Evolutionary conservation across 2,888 invertebrate species (phyloP).

Genomic region (Polia nebulosa): DNA sequence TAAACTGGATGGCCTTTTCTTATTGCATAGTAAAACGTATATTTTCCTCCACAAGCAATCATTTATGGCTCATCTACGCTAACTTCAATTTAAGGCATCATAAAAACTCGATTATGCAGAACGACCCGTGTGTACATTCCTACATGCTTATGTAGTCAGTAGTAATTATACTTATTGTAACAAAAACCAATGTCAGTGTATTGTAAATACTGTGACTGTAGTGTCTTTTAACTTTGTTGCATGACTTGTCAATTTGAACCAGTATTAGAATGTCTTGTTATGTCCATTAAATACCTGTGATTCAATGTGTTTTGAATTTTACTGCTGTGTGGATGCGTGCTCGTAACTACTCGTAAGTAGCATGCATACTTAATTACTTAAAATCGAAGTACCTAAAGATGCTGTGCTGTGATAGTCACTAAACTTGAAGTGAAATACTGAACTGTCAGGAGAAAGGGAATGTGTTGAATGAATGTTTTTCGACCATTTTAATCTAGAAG

Average conservation of each 20-base stretch:
- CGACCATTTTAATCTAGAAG: too few relatives aligned
- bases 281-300: slow-evolving; percentile 6
- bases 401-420: too few relatives aligned
- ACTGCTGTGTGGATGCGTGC: slow-evolving; percentile 1
- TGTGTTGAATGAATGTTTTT: too few relatives aligned
- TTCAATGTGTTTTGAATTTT: slow-evolving; percentile 28
- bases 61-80: slow-evolving; percentile 15
- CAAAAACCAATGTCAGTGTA: not conserved
- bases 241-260: slow-evolving; percentile 28
- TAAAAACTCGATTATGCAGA: slow-evolving; percentile 16
- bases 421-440: too few relatives aligned
- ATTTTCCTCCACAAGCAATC: slow-evolving; percentile 19
- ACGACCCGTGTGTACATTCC: not conserved
- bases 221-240: slow-evolving; percentile 4
- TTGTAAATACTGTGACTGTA: slow-evolving; percentile 1
- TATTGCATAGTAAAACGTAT: slow-evolving; percentile 15
- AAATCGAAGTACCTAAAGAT: slow-evolving; percentile 14
- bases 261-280: slow-evolving; percentile 20
- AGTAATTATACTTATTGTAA: not conserved
- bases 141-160: not conserved
- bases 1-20: slow-evolving; percentile 18
- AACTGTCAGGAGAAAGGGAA: not conserved
- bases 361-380: not conserved
- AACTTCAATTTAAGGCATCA: slow-evolving; percentile 23
- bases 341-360: slow-evolving; percentile 4